phyloP scores from a whole-genome alignment of 2,113 vertebrate species.

The Prionailurus bengalensis region DNA sequence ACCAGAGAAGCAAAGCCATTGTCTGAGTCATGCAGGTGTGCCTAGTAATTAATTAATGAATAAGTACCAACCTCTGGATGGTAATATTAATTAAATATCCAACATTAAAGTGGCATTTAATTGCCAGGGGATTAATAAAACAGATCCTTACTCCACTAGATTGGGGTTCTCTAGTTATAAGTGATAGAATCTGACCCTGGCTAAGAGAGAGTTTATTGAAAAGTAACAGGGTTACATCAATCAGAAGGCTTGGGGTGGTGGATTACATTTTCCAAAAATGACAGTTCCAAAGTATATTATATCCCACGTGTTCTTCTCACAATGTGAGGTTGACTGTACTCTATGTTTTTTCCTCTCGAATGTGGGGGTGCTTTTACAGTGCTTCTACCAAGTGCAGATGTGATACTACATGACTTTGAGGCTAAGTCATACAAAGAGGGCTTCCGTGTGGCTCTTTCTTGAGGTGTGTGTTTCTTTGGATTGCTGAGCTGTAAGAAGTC shows the following conservation, averaged over 20 bases:
- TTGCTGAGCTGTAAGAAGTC: background rate
- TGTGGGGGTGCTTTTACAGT: background rate
- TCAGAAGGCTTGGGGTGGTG: background rate
- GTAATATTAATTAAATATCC: constrained; percentile 69
- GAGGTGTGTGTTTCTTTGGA: background rate
- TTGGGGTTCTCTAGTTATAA: constrained; percentile 51
- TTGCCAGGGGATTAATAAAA: constrained; percentile 66
- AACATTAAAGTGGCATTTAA: constrained; percentile 48
- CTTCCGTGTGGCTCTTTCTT: background rate
- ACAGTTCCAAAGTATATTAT: background rate
- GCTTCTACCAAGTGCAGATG: background rate
- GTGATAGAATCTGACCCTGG: constrained; percentile 47
- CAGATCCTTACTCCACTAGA: constrained; percentile 18
- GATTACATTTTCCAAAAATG: constrained; percentile 9
- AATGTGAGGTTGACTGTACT: background rate
- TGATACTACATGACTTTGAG: background rate
- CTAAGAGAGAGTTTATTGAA: constrained; percentile 25
- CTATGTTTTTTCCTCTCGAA: background rate
- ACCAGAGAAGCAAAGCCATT: background rate
- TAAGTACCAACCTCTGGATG: constrained; percentile 50
- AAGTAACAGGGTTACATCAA: constrained; percentile 14
- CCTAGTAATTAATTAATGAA: constrained; percentile 59
- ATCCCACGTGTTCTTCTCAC: background rate
- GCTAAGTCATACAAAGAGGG: background rate
- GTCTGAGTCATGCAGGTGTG: constrained; percentile 13